Base-by-base conservation (phyloP, 2,113 vertebrate genomes). In the Anarrhichthys ocellatus region DNA sequence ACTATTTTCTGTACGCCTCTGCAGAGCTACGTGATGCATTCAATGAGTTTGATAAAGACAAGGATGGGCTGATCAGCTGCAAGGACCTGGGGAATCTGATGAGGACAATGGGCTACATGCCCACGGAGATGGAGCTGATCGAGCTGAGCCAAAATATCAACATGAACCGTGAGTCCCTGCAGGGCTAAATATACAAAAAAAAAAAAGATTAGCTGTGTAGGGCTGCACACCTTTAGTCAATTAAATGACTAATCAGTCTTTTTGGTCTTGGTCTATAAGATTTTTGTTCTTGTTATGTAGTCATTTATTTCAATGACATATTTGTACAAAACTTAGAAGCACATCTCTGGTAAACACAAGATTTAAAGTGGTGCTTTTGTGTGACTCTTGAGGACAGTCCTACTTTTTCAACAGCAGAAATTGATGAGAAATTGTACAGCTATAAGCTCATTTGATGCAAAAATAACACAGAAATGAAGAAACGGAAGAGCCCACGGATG, bases 61-160 rank as follows among this genome's bases (percentile, higher is more conserved):
- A 97, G 71, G 98, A 99, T 3, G 98, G 98, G n/a, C 96, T 97
- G 82, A 99, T 99, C 94, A 97, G 96, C 95, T 99, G 98, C 84
- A 97, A 97, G 87, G 98, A 99, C 90, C 95, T 99, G 93, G 98
- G 98, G 27, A 98, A 99, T 92, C 97, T 98, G 88, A 99, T 99
- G 98, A 96, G 98, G 42, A 99, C 97, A 17, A 99, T 99, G 98
- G 98, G 97, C 71, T 99, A 98, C 93, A 99, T 99, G 98, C 98
- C 98, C 58, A 99, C 98, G 0, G 98, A 99, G 95, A 99, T 99
- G 98, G 98, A 99, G 90, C 95, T 99, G 64, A 99, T 98, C 0
- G 98, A 99, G 86, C 93, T 99, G 48, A 95, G 97, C 73, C 98
- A 99, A 90, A 97, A 98, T 83, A 98, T 99, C 95, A 99, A 98